Base-by-base conservation (phyloP, 2,113 vertebrate genomes). In the Rissa tridactyla region DNA sequence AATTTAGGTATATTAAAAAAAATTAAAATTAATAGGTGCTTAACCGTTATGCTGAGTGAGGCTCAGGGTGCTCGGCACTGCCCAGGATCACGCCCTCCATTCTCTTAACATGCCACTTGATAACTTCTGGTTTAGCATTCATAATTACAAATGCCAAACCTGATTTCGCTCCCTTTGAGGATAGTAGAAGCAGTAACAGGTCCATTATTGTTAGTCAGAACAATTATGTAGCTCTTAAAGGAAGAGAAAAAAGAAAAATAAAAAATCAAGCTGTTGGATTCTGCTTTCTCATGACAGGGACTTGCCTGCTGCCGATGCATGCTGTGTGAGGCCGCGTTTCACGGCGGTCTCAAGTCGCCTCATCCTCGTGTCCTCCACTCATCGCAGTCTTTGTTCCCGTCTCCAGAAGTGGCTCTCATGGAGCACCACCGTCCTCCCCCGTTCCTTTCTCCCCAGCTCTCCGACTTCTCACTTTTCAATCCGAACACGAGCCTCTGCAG, bases 111-210 rank as follows among this genome's bases (percentile, higher is more conserved):
- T n/a, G 86, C 61, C 83, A 87, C 71, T 94, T 64, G 86, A 25
- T 69, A 87, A 89, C 83, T 94, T 61, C 36, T 76, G 58, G 0
- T 82, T 94, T 70, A 94, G 85, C 82, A 54, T 88, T 51, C 76
- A 8, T 90, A 95, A 94, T 95, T 95, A 89, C 76, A 96, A 92
- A 93, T 86, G 95, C 95, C 94, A 95, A 92, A 90, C n/a, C 80
- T 88, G 90, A 96, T 96, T 96, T 93, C 68, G 46, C 57, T 95
- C 55, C 64, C 68, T 70, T 82, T 77, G 92, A 92, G 93, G 82
- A 32, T 36, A 42, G 66, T 13, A 75, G 66, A 71, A 93, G 85
- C 58, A n/a, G 78, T 82, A 94, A 61, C 92, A 80, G 90, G 85
- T 95, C 94, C 70, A 19, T 95, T 92, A 93, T 90, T 94, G 65